Conservation (phyloP, 2,113 vertebrate species). For the Pogonocichla stellata region DNA sequence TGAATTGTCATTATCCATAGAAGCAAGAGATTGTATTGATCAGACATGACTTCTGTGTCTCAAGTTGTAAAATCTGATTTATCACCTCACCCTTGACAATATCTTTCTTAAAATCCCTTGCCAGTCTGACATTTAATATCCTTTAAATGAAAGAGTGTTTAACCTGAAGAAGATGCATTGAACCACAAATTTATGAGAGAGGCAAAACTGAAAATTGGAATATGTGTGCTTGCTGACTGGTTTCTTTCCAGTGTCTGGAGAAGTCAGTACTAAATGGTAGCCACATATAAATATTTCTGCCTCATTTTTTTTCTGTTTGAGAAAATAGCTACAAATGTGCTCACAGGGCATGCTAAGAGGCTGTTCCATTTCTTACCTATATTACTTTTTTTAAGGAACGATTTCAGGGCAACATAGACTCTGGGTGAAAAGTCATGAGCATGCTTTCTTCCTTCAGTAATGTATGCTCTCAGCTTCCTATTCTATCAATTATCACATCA, state of each 20-base stretch:
- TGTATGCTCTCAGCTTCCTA: not conserved
- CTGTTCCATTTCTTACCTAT: not conserved
- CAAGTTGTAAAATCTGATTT: conserved; percentile 26
- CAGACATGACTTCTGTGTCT: not conserved
- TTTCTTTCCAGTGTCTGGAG: not conserved
- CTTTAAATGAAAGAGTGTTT: conserved; percentile 30
- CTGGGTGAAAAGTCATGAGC: not conserved
- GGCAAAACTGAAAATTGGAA: not conserved
- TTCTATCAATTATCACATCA: not conserved
- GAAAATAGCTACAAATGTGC: not conserved
- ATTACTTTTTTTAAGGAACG: not conserved
- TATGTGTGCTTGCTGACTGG: not conserved
- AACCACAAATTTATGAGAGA: not conserved
- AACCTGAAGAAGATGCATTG: not conserved
- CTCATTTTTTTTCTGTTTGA: not conserved
- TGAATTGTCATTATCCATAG: conserved; percentile 1
- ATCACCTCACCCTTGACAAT: not conserved
- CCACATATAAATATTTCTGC: not conserved
- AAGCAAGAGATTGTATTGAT: conserved; percentile 28
- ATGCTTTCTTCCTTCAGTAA: not conserved
- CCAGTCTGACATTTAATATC: conserved; percentile 9
- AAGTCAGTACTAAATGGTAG: not conserved
- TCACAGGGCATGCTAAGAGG: not conserved
- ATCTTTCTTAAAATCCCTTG: conserved; percentile 15
- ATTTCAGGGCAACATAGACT: not conserved